Conservation (phyloP, 2,113 vertebrate genomes). For the Platichthys stellatus region DNA sequence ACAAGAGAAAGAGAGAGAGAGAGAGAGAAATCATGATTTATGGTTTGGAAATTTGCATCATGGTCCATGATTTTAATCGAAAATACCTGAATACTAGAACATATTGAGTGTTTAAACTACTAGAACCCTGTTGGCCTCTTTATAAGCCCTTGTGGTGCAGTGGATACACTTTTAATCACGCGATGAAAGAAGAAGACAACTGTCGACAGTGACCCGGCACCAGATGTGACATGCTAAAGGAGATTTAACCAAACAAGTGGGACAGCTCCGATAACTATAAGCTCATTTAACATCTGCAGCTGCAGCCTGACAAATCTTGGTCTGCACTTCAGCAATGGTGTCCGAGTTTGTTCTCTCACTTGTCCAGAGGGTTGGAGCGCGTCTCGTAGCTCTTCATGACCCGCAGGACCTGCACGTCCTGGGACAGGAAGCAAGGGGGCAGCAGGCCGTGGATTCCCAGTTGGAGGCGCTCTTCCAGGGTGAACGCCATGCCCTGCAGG, state of each 20-base stretch:
- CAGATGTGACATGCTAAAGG: slow-evolving; percentile 10
- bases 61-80: background rate
- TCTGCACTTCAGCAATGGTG: background rate
- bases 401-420: slow-evolving; percentile 94
- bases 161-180: background rate
- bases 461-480: slow-evolving; percentile 92
- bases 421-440: slow-evolving; percentile 95
- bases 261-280: background rate
- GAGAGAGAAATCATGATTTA: background rate
- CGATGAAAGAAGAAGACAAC: background rate
- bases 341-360: slow-evolving; percentile 77
- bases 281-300: slow-evolving; percentile 21
- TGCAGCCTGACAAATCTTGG: slow-evolving; percentile 10
- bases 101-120: background rate
- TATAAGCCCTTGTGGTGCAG: too few relatives aligned
- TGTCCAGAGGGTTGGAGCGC: slow-evolving; percentile 91
- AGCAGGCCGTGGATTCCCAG: slow-evolving; percentile 97
- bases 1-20: background rate
- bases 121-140: too few relatives aligned
- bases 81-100: too few relatives aligned
- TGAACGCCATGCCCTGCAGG: slow-evolving; percentile 96
- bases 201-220: background rate
- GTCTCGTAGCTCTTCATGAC: slow-evolving; percentile 95
- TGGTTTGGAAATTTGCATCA: background rate
- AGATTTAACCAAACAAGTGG: slow-evolving; percentile 1